Conservation (phyloP, 2,113 vertebrate species). For the Ammodramus savannarum region DNA sequence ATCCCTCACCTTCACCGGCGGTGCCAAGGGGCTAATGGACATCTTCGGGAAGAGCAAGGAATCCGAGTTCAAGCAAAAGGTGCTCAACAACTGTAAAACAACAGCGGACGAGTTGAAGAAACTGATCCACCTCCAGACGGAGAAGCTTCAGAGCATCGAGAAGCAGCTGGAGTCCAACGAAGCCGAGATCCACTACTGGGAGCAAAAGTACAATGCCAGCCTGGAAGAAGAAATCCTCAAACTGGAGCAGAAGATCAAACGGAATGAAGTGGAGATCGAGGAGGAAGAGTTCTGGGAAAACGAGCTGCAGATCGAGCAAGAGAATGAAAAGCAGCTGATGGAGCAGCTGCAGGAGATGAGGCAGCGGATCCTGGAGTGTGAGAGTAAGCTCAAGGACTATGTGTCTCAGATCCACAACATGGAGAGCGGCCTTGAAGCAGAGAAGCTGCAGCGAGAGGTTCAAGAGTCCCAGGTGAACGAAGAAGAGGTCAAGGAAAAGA, state of each 20-base stretch:
- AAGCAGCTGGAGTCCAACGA: constrained; percentile 85
- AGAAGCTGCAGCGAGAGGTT: constrained; percentile 85
- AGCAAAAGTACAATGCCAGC: constrained; percentile 73
- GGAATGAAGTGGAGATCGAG: constrained; percentile 92
- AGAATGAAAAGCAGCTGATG: constrained; percentile 93
- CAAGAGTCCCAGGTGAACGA: constrained; percentile 85
- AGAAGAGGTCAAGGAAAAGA: constrained; percentile 87
- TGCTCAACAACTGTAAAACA: constrained; percentile 74
- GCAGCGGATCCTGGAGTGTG: constrained; percentile 83
- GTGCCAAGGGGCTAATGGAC: constrained; percentile 89
- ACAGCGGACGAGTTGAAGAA: constrained; percentile 84
- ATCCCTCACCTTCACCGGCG: constrained; percentile 92
- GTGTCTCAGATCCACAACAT: constrained; percentile 83
- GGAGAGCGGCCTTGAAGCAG: constrained; percentile 86
- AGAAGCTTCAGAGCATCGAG: constrained; percentile 86
- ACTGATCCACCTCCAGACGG: constrained; percentile 86
- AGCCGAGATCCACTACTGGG: constrained; percentile 83
- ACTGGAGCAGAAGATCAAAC: constrained; percentile 89
- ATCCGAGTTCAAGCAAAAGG: constrained; percentile 81
- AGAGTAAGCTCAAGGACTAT: constrained; percentile 84
- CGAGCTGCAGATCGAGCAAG: constrained; percentile 93
- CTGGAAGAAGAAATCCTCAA: constrained; percentile 86
- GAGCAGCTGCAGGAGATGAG: constrained; percentile 89
- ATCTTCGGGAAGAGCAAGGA: constrained; percentile 86
- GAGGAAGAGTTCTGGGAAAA: constrained; percentile 98